Base-by-base conservation (phyloP, 2,113 vertebrate species). In the Sturnus vulgaris region DNA sequence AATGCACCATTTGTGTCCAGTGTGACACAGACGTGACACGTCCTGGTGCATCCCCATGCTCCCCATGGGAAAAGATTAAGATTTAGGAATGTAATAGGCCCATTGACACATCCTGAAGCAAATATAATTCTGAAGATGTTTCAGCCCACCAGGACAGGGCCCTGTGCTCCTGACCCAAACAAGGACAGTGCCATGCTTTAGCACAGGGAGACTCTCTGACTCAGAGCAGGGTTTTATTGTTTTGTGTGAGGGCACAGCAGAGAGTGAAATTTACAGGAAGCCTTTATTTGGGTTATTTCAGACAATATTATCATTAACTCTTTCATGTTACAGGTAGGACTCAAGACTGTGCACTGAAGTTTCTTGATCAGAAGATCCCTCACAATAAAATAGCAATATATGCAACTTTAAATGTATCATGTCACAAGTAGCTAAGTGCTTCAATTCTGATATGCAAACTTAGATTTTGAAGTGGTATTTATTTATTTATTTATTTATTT, bases 1-100 rank as follows among this genome's bases (percentile, higher is more conserved):
- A 23, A 21, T 10, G 8, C 0, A 0, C 33, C 0, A 0, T 14
- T 61, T 5, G 30, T 53, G 57, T 14, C 33, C 2, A 1, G 3
- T 15, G 57, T 49, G 50, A 37, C 86, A 15, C 35, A 18, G 11
- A 10, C 37, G 19, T 23, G 78, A 10, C 35, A 12, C 0, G 0
- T 31, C 44, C 23, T 56, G 30, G 52, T 30, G 52, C 11, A 7
- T 47, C 46, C 56, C 24, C 7, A 0, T 12, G 53, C 37, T 72
- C 11, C n/a, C n/a, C n/a, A n/a, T 25, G 68, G 55, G 46, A 25
- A 21, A 35, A 35, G 6, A 5, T 10, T 2, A 2, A 10, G 15
- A 14, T 70, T 78, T 39, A 35, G 31, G 52, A 35, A 25, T 42
- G 8, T 9, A 35, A 24, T 2, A 30, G 39, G 14, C 56, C 37